These are phyloP conservation scores for Drosophila barbarae DNA, from an alignment of 2,888 invertebrate genomes.

Conservation along the genomic window DNA sequence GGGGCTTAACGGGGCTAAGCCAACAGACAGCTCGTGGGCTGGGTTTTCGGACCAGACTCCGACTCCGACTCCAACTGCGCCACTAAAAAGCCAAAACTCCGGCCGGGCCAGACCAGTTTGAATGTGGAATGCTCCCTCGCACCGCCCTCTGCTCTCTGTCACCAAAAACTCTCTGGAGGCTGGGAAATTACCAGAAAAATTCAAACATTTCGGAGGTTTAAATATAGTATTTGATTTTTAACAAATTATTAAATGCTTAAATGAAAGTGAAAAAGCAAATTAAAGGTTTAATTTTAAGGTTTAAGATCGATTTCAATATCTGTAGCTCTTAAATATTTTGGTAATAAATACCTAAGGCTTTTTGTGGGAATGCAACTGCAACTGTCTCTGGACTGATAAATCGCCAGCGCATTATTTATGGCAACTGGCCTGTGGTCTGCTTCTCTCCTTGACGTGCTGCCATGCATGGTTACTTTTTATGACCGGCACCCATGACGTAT, in stretches of 20 bases:
- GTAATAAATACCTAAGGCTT: not conserved
- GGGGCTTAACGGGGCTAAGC: slow-evolving; percentile 68
- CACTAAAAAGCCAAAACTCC: slow-evolving; percentile 2
- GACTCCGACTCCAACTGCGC: not conserved
- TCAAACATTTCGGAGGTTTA: not conserved
- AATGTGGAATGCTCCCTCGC: slow-evolving; percentile 3
- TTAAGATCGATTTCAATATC: not conserved
- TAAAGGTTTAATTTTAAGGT: not conserved
- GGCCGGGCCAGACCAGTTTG: slow-evolving; percentile 24
- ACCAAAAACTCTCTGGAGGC: slow-evolving; percentile 1
- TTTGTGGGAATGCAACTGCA: slow-evolving; percentile 12
- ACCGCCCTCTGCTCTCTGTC: not conserved
- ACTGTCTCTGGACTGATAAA: slow-evolving; percentile 60
- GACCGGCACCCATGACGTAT: slow-evolving; percentile 63
- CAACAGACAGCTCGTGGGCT: slow-evolving; percentile 56
- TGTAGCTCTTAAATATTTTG: not conserved
- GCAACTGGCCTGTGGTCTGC: slow-evolving; percentile 24
- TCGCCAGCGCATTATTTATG: slow-evolving; percentile 58
- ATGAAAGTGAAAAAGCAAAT: fast-evolving
- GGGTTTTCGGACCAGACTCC: slow-evolving; percentile 8
- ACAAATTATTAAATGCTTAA: too few species aligned
- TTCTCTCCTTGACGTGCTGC: slow-evolving; percentile 32
- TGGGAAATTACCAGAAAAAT: not conserved
- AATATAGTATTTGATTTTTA: not conserved
- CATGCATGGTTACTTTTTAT: slow-evolving; percentile 58